Percentiles rank a stretch among this genome's conserved stretches.
Conservation (phyloP, 2,113 vertebrate genomes). For the Charadrius vociferus region DNA sequence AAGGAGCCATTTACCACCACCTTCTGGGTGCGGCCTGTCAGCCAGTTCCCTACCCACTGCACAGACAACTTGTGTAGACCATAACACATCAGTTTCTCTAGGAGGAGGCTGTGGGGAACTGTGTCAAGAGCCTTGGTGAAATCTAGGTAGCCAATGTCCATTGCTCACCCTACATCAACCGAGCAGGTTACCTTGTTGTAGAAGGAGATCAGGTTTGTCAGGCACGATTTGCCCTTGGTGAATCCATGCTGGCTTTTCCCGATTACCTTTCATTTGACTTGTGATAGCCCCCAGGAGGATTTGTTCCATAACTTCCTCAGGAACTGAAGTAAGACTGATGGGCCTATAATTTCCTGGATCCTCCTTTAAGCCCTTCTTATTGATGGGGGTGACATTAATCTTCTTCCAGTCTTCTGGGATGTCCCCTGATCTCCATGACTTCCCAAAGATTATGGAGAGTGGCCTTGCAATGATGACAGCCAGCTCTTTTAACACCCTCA, state of each 20-base stretch:
- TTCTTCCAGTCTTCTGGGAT: neutral
- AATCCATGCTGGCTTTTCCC: neutral
- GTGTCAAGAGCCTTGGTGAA: neutral
- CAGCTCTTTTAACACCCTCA: neutral
- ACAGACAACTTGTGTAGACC: neutral
- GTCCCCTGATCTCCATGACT: neutral
- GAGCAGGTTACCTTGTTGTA: neutral
- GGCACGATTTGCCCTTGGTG: neutral
- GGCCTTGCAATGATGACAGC: neutral
- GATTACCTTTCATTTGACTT: neutral
- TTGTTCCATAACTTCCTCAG: neutral
- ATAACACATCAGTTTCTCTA: neutral
- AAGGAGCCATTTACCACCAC: neutral
- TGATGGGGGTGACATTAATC: neutral
- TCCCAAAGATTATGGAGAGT: neutral
- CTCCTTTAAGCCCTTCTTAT: neutral
- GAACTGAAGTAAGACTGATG: neutral
- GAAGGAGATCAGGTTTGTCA: neutral
- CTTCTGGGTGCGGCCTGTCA: neutral
- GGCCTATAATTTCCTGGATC: neutral
- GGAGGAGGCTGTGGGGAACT: neutral
- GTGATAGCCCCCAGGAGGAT: neutral
- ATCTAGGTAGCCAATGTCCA: neutral
- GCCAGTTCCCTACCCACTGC: neutral
- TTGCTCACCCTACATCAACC: neutral